Evolutionary conservation across 2,113 vertebrate genomes (phyloP).

Genomic region (Accipiter virgatus): DNA sequence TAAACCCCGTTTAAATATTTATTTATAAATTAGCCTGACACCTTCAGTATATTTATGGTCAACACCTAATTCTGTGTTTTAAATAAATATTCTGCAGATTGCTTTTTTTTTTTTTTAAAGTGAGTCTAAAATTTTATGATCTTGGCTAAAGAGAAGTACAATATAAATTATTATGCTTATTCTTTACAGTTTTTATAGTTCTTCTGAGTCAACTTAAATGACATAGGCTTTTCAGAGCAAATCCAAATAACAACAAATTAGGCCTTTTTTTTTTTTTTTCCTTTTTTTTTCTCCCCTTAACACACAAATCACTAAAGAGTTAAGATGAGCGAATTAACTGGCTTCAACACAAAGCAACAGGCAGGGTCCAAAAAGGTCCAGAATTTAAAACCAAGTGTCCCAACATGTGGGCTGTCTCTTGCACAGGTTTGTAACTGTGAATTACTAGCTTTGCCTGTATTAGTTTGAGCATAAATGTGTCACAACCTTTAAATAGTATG

Average conservation of each 20-base stretch:
- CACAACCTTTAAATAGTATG: constrained; percentile 2
- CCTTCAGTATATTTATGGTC: not conserved
- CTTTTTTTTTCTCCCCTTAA: not conserved
- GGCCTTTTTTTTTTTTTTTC: not conserved
- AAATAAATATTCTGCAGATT: not conserved
- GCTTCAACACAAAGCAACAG: not conserved
- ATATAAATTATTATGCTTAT: not conserved
- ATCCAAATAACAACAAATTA: not conserved
- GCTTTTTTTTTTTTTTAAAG: not conserved
- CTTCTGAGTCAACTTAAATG: not conserved
- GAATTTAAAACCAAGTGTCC: not conserved
- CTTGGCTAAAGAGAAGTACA: not conserved
- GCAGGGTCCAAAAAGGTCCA: not conserved
- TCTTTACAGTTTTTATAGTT: not conserved
- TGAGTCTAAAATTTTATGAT: not conserved
- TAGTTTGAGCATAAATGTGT: constrained; percentile 35
- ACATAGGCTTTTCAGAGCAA: not conserved
- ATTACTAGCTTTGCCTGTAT: constrained; percentile 4
- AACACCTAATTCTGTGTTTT: not conserved
- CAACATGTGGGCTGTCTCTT: not conserved
- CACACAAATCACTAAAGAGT: not conserved
- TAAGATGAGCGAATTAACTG: not conserved
- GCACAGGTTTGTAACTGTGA: constrained; percentile 7
- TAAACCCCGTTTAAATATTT: not conserved
- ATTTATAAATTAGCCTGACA: not conserved